Evolutionary conservation across 1,140 invertebrate species (phyloP), one percentile per base, ranked within the genome.

Genomic region (Sminthurinus signatus): DNA sequence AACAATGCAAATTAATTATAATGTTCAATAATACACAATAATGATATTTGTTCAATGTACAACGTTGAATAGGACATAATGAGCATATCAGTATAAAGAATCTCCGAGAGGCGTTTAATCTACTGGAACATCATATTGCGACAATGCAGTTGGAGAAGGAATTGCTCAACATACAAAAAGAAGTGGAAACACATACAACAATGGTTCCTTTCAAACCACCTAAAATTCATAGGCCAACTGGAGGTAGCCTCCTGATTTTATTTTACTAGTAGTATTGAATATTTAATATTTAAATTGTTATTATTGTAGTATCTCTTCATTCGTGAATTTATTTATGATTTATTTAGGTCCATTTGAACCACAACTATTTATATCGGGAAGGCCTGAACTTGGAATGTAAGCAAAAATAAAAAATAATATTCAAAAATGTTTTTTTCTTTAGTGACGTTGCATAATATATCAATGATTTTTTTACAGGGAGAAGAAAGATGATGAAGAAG

Each of bases 401-500:
- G 23, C 14, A n/a, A n/a, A n/a, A n/a, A n/a, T n/a, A n/a, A n/a
- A n/a, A n/a, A n/a, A n/a, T n/a, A n/a, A n/a, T 12, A 12, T 42
- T 42, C 39, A n/a, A 12, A 12, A 12, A 12, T n/a, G n/a, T n/a
- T 42, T 12, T 42, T 12, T 42, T 42, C 10, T 42, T 10, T 10
- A 42, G 39, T n/a, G n/a, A 42, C 39, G n/a, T 42, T 42, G 10
- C n/a, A n/a, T 42, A n/a, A 42, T 42, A 10, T 12, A 42, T 42
- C 39, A 42, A n/a, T 12, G 39, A n/a, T n/a, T n/a, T n/a, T 8
- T 48, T 14, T 31, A 4, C 29, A 54, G 51, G 51, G 54, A 56
- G 23, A 56, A 56, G 54, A 56, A 56, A 19, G 54, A 56, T 39
- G 54, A 56, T 39, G 54, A 56, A 23, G 54, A 56, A 17, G 54